phyloP scores from a whole-genome alignment of 2,888 invertebrate genomes.

The Pyrrhia umbra region DNA sequence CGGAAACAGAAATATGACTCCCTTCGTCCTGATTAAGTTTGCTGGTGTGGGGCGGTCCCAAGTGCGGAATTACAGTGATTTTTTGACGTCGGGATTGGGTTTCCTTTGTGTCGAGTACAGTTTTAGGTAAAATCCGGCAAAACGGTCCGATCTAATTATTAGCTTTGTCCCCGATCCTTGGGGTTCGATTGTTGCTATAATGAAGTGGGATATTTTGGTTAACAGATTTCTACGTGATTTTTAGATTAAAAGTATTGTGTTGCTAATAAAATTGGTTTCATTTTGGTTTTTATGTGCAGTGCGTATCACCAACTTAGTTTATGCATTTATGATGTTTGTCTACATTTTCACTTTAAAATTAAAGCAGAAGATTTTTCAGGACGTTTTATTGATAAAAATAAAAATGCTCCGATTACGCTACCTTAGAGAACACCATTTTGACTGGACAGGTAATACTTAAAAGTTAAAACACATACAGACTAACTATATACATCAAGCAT shows the following conservation, averaged over 20 bases:
- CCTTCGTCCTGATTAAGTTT: constrained; percentile 87
- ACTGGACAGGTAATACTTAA: too few species aligned
- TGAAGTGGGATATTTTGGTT: constrained; percentile 72
- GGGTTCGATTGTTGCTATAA: constrained; percentile 68
- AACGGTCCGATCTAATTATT: constrained; percentile 85
- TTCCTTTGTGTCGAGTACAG: constrained; percentile 77
- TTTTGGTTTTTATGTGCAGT: constrained; percentile 12
- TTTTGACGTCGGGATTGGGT: constrained; percentile 83
- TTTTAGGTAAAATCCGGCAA: constrained; percentile 86
- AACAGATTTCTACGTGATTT: constrained; percentile 77
- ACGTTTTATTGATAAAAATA: too few species aligned
- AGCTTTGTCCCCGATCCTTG: constrained; percentile 77
- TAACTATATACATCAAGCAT: too few species aligned
- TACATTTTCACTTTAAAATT: too few species aligned
- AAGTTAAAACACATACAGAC: too few species aligned
- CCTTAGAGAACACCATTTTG: too few species aligned
- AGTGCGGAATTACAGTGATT: constrained; percentile 88
- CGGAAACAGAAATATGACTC: constrained; percentile 89
- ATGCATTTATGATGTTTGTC: neutral
- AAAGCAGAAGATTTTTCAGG: too few species aligned
- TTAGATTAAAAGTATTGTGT: constrained; percentile 72
- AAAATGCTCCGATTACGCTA: too few species aligned
- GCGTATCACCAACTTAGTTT: neutral
- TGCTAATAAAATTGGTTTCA: constrained; percentile 60
- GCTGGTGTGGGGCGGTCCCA: constrained; percentile 80